Evolutionary conservation across 2,797 vertebrate genomes (phyloP).

Genomic region (Channa striata): DNA sequence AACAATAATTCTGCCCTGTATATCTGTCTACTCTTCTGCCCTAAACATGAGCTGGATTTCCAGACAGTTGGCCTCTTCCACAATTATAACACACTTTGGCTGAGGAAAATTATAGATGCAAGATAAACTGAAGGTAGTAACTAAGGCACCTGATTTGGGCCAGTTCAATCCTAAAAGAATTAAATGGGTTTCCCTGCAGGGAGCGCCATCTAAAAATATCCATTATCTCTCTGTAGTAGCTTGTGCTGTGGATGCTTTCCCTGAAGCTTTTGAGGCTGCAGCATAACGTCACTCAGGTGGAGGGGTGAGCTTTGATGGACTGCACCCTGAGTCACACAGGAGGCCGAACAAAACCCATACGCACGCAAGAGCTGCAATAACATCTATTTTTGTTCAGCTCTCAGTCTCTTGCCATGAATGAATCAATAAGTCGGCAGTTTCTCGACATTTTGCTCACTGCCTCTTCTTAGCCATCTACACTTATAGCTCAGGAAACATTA

Average conservation of each 20-base stretch:
- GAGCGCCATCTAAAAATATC: conserved; percentile 65
- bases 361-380: conserved; percentile 35
- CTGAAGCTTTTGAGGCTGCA: conserved; percentile 47
- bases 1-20: neutral
- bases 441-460: conserved; percentile 29
- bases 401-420: conserved; percentile 43
- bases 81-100: conserved; percentile 11
- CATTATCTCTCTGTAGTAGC: conserved; percentile 29
- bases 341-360: conserved; percentile 19
- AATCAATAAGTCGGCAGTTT: conserved; percentile 69
- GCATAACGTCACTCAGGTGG: conserved; percentile 65
- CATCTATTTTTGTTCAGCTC: conserved; percentile 36
- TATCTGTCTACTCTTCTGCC: too few species aligned
- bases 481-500: conserved; percentile 60
- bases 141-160: conserved; percentile 26
- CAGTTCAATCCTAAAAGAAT: conserved; percentile 45
- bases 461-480: conserved; percentile 33
- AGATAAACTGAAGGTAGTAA: conserved; percentile 34
- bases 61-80: conserved; percentile 15
- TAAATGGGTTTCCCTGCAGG: conserved; percentile 56
- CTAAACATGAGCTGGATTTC: conserved; percentile 14
- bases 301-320: conserved; percentile 32
- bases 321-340: conserved; percentile 59
- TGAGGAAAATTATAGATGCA: conserved; percentile 41
- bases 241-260: conserved; percentile 17